phyloP scores from a whole-genome alignment of 2,113 vertebrate genomes.

The Patagioenas fasciata region DNA sequence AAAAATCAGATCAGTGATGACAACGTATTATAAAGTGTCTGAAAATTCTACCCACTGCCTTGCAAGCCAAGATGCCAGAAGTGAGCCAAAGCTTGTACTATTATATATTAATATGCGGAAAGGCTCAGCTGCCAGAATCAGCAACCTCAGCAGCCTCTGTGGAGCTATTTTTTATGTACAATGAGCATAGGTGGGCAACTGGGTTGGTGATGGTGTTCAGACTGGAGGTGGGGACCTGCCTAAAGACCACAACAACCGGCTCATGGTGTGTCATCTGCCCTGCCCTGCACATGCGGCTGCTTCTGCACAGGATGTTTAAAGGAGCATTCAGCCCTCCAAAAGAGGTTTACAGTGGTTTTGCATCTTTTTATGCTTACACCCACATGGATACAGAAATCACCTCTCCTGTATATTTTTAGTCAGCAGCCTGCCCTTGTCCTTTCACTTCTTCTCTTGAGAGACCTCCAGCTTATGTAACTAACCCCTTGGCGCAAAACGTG shows the following conservation, averaged over 20 bases:
- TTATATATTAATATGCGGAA: background rate
- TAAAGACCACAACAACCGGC: background rate
- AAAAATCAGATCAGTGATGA: background rate
- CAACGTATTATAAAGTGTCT: background rate
- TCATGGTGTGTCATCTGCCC: background rate
- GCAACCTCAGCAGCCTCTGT: background rate
- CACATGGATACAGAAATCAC: background rate
- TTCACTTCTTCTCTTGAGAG: background rate
- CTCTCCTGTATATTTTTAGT: background rate
- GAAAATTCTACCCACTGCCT: background rate
- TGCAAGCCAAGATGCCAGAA: background rate
- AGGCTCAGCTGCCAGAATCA: background rate
- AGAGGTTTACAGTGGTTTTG: background rate
- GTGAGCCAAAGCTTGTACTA: background rate
- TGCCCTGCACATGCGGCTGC: background rate
- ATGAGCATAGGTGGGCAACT: background rate
- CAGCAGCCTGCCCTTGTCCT: background rate
- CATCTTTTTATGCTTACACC: background rate
- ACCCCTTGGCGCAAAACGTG: background rate
- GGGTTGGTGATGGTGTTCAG: background rate
- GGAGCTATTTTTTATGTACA: background rate
- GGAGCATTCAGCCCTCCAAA: background rate
- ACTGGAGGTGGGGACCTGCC: background rate
- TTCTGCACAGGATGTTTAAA: background rate
- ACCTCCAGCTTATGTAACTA: conserved; percentile 14